Evolutionary conservation across 2,888 invertebrate genomes (phyloP).

Genomic region (Volucella zonaria): DNA sequence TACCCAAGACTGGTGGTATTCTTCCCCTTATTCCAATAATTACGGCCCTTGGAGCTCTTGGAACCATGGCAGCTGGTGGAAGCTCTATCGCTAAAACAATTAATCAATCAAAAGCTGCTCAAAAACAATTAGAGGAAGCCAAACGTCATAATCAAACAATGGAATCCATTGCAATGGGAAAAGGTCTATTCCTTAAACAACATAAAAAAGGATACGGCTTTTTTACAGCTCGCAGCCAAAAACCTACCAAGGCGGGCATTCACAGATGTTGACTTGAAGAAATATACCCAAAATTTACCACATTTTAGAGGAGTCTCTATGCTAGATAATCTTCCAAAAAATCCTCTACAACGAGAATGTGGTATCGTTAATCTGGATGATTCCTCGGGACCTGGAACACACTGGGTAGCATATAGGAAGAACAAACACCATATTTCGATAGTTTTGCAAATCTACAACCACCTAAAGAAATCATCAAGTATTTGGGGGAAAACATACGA

Average conservation of each 20-base stretch:
- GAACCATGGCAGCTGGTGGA: slow-evolving; percentile 78
- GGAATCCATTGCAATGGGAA: slow-evolving; percentile 79
- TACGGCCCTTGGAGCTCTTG: slow-evolving; percentile 78
- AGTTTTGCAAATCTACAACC: slow-evolving; percentile 79
- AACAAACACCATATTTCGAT: slow-evolving; percentile 78
- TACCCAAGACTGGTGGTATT: slow-evolving; percentile 79
- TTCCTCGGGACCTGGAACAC: slow-evolving; percentile 76
- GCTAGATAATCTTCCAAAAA: slow-evolving; percentile 52
- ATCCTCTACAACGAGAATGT: slow-evolving; percentile 38
- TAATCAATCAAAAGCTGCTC: slow-evolving; percentile 77
- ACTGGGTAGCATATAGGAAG: slow-evolving; percentile 80
- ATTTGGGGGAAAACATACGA: slow-evolving; percentile 70
- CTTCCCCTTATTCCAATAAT: slow-evolving; percentile 78
- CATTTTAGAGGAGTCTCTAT: slow-evolving; percentile 78
- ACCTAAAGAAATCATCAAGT: slow-evolving; percentile 76
- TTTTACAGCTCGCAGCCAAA: too few species aligned
- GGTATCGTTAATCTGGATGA: slow-evolving; percentile 75
- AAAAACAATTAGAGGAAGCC: slow-evolving; percentile 77
- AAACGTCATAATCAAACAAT: slow-evolving; percentile 79
- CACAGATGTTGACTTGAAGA: slow-evolving; percentile 77
- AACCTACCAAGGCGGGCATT: too few species aligned
- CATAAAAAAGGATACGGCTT: too few species aligned
- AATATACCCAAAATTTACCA: slow-evolving; percentile 76
- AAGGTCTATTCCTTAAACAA: too few species aligned
- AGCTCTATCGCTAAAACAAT: slow-evolving; percentile 79